These are phyloP conservation scores for Pseudoips prasinana DNA, from an alignment of 2,888 invertebrate species.

Conservation along the genomic window DNA sequence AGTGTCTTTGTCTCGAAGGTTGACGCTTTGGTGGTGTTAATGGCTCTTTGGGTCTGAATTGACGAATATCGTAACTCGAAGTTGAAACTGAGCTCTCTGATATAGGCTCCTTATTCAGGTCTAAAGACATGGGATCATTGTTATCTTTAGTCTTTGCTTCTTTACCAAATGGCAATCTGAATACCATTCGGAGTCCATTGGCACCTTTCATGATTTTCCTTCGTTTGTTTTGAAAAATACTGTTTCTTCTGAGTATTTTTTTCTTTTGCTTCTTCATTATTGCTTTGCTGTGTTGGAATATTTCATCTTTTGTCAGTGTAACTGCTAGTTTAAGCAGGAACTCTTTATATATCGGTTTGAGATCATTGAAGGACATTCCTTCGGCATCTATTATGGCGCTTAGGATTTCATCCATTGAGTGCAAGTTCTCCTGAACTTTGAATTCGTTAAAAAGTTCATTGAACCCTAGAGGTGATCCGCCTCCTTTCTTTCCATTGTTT, in stretches of 20 bases:
- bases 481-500: slow-evolving; percentile 84
- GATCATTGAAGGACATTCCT: slow-evolving; percentile 96
- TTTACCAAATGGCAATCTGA: slow-evolving; percentile 82
- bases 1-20: slow-evolving; percentile 62
- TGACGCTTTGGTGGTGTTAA: slow-evolving; percentile 67
- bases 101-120: slow-evolving; percentile 57
- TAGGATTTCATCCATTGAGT: slow-evolving; percentile 93
- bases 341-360: slow-evolving; percentile 95
- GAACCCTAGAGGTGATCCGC: slow-evolving; percentile 92
- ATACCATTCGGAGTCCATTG: slow-evolving; percentile 83
- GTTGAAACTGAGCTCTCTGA: slow-evolving; percentile 84
- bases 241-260: slow-evolving; percentile 83
- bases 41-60: slow-evolving; percentile 82
- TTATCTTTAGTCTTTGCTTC: slow-evolving; percentile 59
- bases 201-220: slow-evolving; percentile 83
- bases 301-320: slow-evolving; percentile 94
- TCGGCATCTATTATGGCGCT: slow-evolving; percentile 94
- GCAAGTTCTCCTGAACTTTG: slow-evolving; percentile 92
- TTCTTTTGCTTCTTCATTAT: slow-evolving; percentile 93
- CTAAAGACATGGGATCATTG: slow-evolving; percentile 42
- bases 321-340: slow-evolving; percentile 93
- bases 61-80: slow-evolving; percentile 83
- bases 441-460: slow-evolving; percentile 94
- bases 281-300: slow-evolving; percentile 93
- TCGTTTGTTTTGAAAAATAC: slow-evolving; percentile 79